Conservation (phyloP, 2,113 vertebrate genomes). For the Rhizomys pruinosus region DNA sequence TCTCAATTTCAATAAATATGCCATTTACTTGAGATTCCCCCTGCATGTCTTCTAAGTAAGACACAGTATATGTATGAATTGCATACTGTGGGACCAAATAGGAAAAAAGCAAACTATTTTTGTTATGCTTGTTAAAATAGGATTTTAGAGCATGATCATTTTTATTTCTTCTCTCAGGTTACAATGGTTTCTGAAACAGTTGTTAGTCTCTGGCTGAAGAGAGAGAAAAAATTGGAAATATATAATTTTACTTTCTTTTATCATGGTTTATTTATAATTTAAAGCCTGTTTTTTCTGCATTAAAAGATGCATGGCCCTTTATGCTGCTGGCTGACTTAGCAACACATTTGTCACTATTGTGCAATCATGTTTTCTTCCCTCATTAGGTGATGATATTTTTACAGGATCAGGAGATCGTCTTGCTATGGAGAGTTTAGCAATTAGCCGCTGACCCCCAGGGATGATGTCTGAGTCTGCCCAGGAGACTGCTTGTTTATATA, state of each 20-base stretch:
- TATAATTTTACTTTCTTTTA: neutral
- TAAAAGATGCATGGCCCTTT: neutral
- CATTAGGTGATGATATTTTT: conserved; percentile 33
- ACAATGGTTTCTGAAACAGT: conserved; percentile 1
- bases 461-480: neutral
- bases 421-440: conserved; percentile 26
- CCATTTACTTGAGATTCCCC: neutral
- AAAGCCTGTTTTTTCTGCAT: conserved; percentile 12
- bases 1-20: conserved; percentile 8
- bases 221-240: conserved; percentile 9
- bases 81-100: neutral
- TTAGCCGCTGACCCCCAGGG: conserved; percentile 41
- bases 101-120: neutral
- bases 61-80: neutral
- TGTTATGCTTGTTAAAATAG: conserved; percentile 16
- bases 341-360: neutral
- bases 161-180: conserved; percentile 15
- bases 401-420: neutral
- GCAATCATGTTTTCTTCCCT: conserved; percentile 11
- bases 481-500: conserved; percentile 55
- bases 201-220: conserved; percentile 1
- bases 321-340: neutral
- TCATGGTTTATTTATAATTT: conserved; percentile 18
- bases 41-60: neutral
- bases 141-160: neutral